Percentiles rank a stretch among this genome's conserved stretches.
phyloP scores from a whole-genome alignment of 2,113 vertebrate species.

The Pedionomus torquatus region DNA sequence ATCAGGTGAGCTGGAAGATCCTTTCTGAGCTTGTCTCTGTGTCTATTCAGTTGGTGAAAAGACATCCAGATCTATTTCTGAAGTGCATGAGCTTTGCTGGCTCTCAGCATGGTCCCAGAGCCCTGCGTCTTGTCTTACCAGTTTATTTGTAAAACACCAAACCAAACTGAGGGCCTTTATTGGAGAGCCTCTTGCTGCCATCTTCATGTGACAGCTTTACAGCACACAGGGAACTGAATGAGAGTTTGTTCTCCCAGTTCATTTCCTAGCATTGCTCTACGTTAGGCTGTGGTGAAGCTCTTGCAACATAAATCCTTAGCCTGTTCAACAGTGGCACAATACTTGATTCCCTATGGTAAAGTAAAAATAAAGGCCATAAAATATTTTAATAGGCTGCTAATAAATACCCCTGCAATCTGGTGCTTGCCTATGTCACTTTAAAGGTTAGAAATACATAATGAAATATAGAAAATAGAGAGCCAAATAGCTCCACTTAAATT shows the following conservation, averaged over 20 bases:
- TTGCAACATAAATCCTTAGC: slow-evolving; percentile 52
- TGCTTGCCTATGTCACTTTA: slow-evolving; percentile 68
- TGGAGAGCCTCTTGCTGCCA: slow-evolving; percentile 25
- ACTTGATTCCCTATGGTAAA: slow-evolving; percentile 45
- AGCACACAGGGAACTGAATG: neutral
- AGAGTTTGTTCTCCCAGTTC: slow-evolving; percentile 51
- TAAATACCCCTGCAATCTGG: slow-evolving; percentile 41
- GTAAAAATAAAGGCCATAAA: slow-evolving; percentile 62
- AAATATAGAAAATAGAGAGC: slow-evolving; percentile 49
- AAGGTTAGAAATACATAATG: slow-evolving; percentile 68
- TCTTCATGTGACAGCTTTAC: slow-evolving; percentile 9
- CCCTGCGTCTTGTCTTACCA: neutral
- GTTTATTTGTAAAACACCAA: neutral
- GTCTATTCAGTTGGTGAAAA: neutral
- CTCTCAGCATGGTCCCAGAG: neutral
- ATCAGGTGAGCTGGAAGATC: neutral
- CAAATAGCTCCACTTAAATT: slow-evolving; percentile 65
- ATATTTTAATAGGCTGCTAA: slow-evolving; percentile 70
- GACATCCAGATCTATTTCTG: neutral
- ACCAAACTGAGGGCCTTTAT: neutral
- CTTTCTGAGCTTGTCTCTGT: neutral
- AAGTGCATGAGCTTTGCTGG: accelerated
- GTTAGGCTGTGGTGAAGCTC: slow-evolving; percentile 15
- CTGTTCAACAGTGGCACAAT: slow-evolving; percentile 50
- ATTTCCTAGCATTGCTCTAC: slow-evolving; percentile 16